phyloP scores from a whole-genome alignment of 2,113 vertebrate genomes.

The Sciurus niger region DNA sequence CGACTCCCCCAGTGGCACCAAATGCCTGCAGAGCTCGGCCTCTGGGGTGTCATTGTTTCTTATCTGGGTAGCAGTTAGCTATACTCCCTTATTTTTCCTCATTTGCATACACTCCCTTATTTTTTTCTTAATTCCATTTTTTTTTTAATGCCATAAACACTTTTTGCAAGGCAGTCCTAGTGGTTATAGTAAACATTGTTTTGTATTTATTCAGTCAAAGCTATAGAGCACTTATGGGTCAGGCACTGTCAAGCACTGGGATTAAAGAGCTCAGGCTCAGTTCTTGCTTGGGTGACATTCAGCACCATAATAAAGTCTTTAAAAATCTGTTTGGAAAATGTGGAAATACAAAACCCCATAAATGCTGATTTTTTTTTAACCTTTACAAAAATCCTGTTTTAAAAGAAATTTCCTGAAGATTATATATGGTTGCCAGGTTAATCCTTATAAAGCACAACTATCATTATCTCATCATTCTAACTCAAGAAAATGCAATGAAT shows the following conservation, averaged over 20 bases:
- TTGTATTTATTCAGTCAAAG: not conserved
- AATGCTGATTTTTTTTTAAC: not conserved
- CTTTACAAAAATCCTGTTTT: not conserved
- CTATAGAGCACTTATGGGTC: not conserved
- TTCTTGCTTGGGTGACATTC: constrained; percentile 44
- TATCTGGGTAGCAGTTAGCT: not conserved
- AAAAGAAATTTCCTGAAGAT: not conserved
- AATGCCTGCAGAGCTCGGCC: not conserved
- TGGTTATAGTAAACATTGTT: not conserved
- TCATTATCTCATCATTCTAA: constrained; percentile 5
- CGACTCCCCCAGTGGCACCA: rapidly evolving
- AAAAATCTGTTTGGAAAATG: constrained; percentile 21
- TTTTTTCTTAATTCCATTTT: not conserved
- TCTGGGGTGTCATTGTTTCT: not conserved
- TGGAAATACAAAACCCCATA: not conserved
- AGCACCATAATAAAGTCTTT: not conserved
- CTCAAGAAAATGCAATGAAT: not conserved
- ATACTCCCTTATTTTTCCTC: not conserved
- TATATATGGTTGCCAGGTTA: not conserved
- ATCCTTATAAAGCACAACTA: not conserved
- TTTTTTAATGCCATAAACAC: not conserved
- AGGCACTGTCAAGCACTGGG: not conserved
- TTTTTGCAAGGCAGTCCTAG: not conserved
- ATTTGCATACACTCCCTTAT: not conserved
- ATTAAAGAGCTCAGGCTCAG: not conserved